These are phyloP conservation scores for Setipinna tenuifilis DNA, from an alignment of 2,797 vertebrate species.

Conservation along the genomic window DNA sequence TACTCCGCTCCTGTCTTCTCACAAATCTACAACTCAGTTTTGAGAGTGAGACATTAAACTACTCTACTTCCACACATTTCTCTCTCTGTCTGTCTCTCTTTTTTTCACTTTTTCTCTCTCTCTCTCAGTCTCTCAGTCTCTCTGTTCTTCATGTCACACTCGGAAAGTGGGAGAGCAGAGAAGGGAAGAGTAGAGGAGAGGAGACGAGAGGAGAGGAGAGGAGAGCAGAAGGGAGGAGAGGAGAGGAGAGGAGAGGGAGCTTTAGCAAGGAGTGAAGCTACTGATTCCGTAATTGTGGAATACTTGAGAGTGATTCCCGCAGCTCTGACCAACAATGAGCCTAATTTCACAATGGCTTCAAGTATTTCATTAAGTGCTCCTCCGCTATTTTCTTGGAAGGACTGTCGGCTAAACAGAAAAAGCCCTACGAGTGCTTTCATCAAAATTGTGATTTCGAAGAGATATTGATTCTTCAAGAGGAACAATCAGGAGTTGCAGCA, in stretches of 20 bases:
- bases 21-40: neutral
- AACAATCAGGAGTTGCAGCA: conserved; percentile 39
- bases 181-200: too few relatives aligned
- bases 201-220: neutral
- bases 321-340: conserved; percentile 55
- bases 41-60: neutral
- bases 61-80: neutral
- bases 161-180: neutral
- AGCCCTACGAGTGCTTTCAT: conserved; percentile 38
- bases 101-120: neutral
- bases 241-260: neutral
- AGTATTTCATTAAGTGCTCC: conserved; percentile 51
- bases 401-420: conserved; percentile 53
- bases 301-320: conserved; percentile 52
- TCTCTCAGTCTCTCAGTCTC: neutral
- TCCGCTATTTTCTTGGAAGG: conserved; percentile 47
- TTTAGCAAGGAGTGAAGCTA: neutral
- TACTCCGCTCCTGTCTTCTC: neutral
- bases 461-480: conserved; percentile 38
- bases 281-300: conserved; percentile 44
- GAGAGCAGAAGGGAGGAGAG: neutral
- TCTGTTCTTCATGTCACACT: neutral
- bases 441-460: conserved; percentile 42
- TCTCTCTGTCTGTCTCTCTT: too few relatives aligned
- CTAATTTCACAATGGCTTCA: conserved; percentile 52